phyloP scores from a whole-genome alignment of 23 tunicate species.

The Halocynthia aurantium region DNA sequence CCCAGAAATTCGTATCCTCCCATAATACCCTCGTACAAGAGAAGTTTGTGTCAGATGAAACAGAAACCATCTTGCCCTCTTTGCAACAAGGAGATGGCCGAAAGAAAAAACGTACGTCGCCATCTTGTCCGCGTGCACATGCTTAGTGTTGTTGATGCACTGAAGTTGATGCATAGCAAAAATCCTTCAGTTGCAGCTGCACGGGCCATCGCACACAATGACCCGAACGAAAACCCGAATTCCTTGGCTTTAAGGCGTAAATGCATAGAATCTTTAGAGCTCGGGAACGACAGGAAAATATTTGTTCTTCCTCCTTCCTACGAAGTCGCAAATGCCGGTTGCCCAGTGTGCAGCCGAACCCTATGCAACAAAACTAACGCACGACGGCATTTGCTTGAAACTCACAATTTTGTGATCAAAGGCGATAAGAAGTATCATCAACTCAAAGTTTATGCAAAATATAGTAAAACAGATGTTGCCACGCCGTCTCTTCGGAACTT shows the following conservation, averaged over 20 bases:
- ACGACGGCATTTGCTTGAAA: conserved; percentile 20
- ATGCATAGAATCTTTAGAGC: conserved; percentile 8
- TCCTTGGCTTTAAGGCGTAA: neutral
- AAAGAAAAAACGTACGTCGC: conserved; percentile 19
- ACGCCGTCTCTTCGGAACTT: too few species aligned
- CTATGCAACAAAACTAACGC: conserved; percentile 17
- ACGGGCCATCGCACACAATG: neutral
- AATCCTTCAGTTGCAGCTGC: neutral
- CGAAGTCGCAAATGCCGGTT: neutral
- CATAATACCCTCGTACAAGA: too few species aligned
- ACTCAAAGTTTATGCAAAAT: neutral
- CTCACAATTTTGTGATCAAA: conserved; percentile 17
- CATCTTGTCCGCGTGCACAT: conserved; percentile 12
- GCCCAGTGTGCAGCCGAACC: conserved; percentile 12
- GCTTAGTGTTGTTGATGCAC: conserved; percentile 11
- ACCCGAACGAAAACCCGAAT: neutral
- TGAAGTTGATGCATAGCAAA: neutral
- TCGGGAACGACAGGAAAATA: conserved; percentile 11
- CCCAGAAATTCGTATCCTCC: too few species aligned
- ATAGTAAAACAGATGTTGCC: neutral
- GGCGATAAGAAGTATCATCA: conserved; percentile 23
- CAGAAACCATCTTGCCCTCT: conserved; percentile 1
- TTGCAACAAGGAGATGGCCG: conserved; percentile 9
- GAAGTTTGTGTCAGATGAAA: too few species aligned
- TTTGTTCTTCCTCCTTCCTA: conserved; percentile 5